These are phyloP conservation scores for Lethocerus indicus DNA, from an alignment of 1,140 invertebrate species.

Conservation along the genomic window DNA sequence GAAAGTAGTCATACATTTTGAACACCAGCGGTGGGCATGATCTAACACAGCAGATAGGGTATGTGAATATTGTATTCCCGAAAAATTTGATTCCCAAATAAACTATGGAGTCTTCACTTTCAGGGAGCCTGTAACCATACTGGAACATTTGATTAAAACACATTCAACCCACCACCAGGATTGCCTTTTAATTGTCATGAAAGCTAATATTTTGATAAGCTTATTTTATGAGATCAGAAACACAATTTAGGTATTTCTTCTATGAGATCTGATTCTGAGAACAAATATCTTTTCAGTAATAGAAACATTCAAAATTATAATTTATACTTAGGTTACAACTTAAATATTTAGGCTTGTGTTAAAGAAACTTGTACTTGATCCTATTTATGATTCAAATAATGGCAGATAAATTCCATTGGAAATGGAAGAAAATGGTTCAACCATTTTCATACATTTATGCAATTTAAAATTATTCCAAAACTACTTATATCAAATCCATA, in stretches of 20 bases:
- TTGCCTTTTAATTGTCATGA: too few species aligned
- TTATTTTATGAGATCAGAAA: background rate
- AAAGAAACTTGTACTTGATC: too few species aligned
- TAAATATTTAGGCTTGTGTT: too few species aligned
- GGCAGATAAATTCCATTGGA: too few species aligned
- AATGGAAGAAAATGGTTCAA: too few species aligned
- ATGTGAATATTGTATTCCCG: background rate
- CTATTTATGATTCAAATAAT: too few species aligned
- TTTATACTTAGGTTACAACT: background rate
- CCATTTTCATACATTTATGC: background rate
- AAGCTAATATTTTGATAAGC: background rate
- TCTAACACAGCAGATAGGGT: background rate
- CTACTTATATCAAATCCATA: background rate
- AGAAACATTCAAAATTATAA: background rate
- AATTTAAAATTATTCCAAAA: background rate
- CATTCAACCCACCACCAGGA: background rate
- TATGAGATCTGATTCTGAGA: too few species aligned
- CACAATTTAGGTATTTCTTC: background rate
- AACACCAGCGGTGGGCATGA: too few species aligned
- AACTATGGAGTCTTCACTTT: background rate
- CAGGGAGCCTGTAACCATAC: background rate
- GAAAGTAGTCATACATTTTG: too few species aligned
- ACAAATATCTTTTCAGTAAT: background rate
- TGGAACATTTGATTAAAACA: background rate
- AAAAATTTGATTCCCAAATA: background rate